These are phyloP conservation scores for Listrodromus nycthemerus DNA, from an alignment of 2,888 invertebrate genomes.

Conservation along the genomic window DNA sequence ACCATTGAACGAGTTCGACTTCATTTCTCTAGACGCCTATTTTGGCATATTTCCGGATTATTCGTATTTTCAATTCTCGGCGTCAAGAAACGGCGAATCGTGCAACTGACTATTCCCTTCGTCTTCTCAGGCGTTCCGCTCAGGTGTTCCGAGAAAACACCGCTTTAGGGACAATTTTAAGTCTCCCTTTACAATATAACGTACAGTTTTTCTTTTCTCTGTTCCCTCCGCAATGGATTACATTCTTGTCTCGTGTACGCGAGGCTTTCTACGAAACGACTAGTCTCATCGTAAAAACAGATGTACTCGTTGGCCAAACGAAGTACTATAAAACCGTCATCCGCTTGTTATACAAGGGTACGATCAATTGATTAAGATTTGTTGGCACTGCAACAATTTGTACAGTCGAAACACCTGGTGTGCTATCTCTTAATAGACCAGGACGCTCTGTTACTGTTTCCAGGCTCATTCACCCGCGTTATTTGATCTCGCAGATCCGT, in stretches of 20 bases:
- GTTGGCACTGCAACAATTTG: conserved; percentile 88
- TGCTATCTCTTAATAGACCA: conserved; percentile 89
- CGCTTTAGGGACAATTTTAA: conserved; percentile 19
- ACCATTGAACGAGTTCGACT: neutral
- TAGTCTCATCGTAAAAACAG: neutral
- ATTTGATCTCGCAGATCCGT: conserved; percentile 88
- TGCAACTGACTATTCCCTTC: neutral
- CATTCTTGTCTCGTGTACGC: neutral
- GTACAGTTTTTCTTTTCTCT: neutral
- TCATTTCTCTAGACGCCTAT: neutral
- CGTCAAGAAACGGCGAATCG: neutral
- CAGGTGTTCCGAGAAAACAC: conserved; percentile 13
- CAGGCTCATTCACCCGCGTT: conserved; percentile 81
- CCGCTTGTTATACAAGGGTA: conserved; percentile 19
- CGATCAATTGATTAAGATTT: conserved; percentile 80
- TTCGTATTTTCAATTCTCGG: neutral
- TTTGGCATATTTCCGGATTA: neutral
- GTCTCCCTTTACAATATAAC: neutral
- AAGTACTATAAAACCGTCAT: conserved; percentile 1
- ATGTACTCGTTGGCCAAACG: conserved; percentile 13
- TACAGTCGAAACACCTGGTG: conserved; percentile 89
- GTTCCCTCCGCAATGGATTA: neutral
- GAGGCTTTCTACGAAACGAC: conserved; percentile 8
- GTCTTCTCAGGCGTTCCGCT: neutral
- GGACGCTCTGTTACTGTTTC: conserved; percentile 78